A percentile compares a stretch with the other conserved stretches of the same genome.
Conservation (phyloP, 2,888 invertebrate species). For the Plebejus argus region DNA sequence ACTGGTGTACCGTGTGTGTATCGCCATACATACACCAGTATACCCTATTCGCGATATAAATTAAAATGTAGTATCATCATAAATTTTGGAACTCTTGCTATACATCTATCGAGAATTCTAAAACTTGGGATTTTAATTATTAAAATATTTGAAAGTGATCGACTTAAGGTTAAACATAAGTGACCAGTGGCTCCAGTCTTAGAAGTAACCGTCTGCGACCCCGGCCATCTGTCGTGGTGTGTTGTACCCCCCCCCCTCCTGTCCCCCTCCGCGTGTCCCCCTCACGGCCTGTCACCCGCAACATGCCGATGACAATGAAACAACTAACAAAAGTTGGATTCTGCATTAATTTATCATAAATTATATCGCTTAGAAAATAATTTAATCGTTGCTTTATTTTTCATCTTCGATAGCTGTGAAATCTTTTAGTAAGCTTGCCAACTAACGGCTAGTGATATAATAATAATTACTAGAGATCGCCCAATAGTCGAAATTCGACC, state of each 20-base stretch:
- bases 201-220: constrained; percentile 5
- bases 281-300: background rate
- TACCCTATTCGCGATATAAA: too few relatives aligned
- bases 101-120: too few relatives aligned
- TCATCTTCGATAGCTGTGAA: too few relatives aligned
- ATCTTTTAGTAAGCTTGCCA: too few relatives aligned
- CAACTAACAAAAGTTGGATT: background rate
- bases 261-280: background rate
- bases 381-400: background rate
- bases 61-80: too few relatives aligned
- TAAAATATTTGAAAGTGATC: background rate
- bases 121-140: background rate
- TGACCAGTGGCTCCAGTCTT: background rate
- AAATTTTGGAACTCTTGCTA: too few relatives aligned
- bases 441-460: too few relatives aligned
- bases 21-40: too few relatives aligned
- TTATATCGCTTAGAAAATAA: background rate
- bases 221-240: background rate
- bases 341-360: background rate
- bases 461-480: too few relatives aligned
- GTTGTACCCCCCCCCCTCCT: background rate
- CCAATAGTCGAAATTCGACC: too few relatives aligned
- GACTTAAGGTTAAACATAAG: background rate
- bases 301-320: background rate
- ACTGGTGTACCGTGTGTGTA: too few relatives aligned